Conservation (phyloP, 2,888 invertebrate species). For the Eurytoma adleriae region DNA sequence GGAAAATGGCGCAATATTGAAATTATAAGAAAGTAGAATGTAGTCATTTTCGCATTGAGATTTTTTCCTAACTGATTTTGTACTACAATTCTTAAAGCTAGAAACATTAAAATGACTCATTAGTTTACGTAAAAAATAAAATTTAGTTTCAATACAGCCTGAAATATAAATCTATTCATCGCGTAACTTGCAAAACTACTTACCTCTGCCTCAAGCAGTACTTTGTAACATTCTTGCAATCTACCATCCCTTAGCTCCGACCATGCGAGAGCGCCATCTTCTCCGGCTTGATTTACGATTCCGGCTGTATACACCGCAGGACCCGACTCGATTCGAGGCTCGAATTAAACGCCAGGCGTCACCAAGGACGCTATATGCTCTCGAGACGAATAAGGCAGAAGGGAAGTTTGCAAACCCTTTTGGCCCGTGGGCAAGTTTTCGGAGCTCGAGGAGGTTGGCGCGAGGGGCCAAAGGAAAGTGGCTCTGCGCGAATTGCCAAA, state of each 20-base stretch:
- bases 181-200: too few species aligned
- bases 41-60: too few species aligned
- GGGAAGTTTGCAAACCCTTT: background rate
- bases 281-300: background rate
- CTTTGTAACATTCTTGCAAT: too few species aligned
- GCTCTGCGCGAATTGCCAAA: slow-evolving; percentile 40
- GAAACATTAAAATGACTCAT: too few species aligned
- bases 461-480: slow-evolving; percentile 32
- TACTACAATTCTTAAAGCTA: too few species aligned
- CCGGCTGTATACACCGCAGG: background rate
- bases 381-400: slow-evolving; percentile 31
- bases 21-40: too few species aligned
- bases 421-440: slow-evolving; percentile 30
- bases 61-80: too few species aligned
- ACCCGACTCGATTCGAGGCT: background rate
- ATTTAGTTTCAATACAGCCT: too few species aligned
- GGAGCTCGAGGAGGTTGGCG: slow-evolving; percentile 12
- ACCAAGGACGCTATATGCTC: slow-evolving; percentile 17
- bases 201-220: too few species aligned
- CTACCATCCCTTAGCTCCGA: background rate
- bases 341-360: slow-evolving; percentile 14
- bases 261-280: background rate
- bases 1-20: too few species aligned
- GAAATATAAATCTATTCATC: too few species aligned
- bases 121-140: too few species aligned